phyloP scores from a whole-genome alignment of 37 sponge, comb jelly and placozoan genomes.

The Spongia lamella region DNA sequence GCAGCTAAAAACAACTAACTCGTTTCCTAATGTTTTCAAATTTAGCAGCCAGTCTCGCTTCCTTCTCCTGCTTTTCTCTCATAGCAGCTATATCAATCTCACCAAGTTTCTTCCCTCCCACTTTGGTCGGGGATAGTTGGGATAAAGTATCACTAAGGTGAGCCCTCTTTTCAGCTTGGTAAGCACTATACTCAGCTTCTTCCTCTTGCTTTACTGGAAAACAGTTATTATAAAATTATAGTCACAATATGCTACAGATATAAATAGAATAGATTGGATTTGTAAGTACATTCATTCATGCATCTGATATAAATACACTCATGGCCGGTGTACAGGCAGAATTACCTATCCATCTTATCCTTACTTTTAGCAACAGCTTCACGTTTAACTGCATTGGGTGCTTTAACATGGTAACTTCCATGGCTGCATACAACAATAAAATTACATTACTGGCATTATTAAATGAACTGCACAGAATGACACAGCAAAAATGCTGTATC shows the following conservation, averaged over 20 bases:
- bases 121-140: neutral
- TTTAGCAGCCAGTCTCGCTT: conserved; percentile 23
- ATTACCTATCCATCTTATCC: neutral
- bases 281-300: too few species aligned
- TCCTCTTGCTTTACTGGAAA: conserved; percentile 29
- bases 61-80: conserved; percentile 31
- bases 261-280: too few species aligned
- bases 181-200: neutral
- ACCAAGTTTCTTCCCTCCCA: conserved; percentile 9
- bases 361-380: conserved; percentile 23
- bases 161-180: conserved; percentile 13
- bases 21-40: conserved; percentile 8
- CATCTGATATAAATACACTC: too few species aligned
- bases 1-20: neutral
- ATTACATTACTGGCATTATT: too few species aligned
- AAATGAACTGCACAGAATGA: too few species aligned
- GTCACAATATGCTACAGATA: too few species aligned
- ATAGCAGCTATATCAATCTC: neutral
- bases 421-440: conserved; percentile 3
- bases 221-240: too few species aligned
- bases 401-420: conserved; percentile 27
- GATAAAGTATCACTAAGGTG: neutral
- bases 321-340: too few species aligned
- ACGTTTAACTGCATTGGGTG: conserved; percentile 39
- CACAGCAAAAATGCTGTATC: too few species aligned